These are phyloP conservation scores for Chionis minor DNA, from an alignment of 2,113 vertebrate species.

Conservation along the genomic window DNA sequence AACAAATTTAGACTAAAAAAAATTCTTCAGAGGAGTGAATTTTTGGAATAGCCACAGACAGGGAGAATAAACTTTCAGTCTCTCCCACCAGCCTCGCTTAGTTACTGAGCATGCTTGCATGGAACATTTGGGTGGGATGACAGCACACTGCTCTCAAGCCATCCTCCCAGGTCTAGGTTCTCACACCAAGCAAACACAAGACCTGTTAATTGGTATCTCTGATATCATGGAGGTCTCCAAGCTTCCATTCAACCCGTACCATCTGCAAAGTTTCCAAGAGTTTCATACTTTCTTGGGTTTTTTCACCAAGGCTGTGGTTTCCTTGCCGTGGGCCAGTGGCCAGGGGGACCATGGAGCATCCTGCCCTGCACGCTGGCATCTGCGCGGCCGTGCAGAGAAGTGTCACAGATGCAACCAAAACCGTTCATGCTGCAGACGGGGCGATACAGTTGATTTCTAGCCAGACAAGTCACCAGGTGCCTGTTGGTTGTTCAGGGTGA, in stretches of 20 bases:
- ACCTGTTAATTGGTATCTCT: neutral
- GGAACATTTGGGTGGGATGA: neutral
- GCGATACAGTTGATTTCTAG: neutral
- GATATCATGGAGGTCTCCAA: neutral
- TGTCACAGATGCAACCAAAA: neutral
- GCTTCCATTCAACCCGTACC: too few relatives aligned
- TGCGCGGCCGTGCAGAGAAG: fast-evolving
- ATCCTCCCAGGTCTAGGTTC: neutral
- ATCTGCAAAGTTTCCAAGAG: neutral
- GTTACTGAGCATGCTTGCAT: neutral
- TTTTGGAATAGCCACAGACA: neutral
- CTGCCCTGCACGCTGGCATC: neutral
- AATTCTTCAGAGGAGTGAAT: neutral
- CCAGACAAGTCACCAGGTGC: neutral
- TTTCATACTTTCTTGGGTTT: neutral
- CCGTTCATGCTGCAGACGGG: fast-evolving
- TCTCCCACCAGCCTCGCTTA: neutral
- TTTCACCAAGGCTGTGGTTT: neutral
- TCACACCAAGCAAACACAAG: neutral
- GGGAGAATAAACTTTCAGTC: neutral
- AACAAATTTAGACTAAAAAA: neutral
- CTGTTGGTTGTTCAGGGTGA: neutral
- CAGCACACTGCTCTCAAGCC: neutral
- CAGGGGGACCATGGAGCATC: neutral
- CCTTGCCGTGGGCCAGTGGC: neutral